Conservation (phyloP, 2,797 vertebrate genomes). For the Hybognathus amarus region DNA sequence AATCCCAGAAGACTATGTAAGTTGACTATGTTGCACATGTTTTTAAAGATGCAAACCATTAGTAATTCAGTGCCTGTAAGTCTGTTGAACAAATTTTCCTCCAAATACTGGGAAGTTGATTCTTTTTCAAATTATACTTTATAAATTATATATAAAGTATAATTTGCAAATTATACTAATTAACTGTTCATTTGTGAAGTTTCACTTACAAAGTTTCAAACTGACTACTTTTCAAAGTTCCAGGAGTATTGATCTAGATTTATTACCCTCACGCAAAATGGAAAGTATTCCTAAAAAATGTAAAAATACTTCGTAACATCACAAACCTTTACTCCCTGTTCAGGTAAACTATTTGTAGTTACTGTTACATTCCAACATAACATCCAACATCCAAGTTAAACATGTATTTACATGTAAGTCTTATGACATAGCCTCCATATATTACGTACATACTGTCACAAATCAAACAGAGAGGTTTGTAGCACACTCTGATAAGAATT, state of each 20-base stretch:
- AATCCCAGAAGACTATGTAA: not conserved
- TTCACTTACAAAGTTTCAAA: not conserved
- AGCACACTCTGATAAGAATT: not conserved
- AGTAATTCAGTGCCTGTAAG: constrained; percentile 7
- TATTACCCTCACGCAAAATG: not conserved
- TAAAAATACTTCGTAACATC: not conserved
- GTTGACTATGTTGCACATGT: not conserved
- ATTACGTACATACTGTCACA: not conserved
- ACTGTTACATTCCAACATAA: not conserved
- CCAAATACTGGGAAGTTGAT: constrained; percentile 50
- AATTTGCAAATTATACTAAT: too few species aligned
- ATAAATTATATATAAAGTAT: too few species aligned
- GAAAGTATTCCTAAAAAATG: not conserved
- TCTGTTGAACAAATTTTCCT: constrained; percentile 45
- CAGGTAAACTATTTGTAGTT: not conserved
- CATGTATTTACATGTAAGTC: not conserved
- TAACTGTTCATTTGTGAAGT: not conserved
- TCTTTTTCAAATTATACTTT: constrained; percentile 44
- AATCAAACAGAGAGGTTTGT: constrained; percentile 16
- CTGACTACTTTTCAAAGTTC: not conserved
- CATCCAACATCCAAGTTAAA: not conserved
- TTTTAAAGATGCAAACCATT: not conserved
- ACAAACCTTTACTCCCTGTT: not conserved
- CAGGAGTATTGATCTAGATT: not conserved
- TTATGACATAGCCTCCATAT: not conserved